A percentile compares a stretch with the other conserved stretches of the same genome.
phyloP scores from a whole-genome alignment of 2,797 vertebrate species.

The Liasis olivaceus region DNA sequence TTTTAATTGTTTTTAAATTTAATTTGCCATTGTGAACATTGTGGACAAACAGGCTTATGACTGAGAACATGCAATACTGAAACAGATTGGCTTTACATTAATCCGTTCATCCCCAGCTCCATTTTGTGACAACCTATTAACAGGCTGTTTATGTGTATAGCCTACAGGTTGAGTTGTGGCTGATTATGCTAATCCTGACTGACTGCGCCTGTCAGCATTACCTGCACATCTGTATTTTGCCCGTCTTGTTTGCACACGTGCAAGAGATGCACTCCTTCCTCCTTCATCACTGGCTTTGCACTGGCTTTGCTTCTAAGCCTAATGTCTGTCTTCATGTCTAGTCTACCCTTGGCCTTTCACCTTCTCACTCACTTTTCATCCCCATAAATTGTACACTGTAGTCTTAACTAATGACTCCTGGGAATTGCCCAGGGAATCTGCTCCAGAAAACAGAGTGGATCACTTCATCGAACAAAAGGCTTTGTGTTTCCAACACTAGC shows the following conservation, averaged over 20 bases:
- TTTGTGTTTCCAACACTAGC: not conserved
- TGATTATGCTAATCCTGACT: not conserved
- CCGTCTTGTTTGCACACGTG: not conserved
- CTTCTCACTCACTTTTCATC: not conserved
- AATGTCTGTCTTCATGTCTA: not conserved
- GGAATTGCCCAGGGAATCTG: not conserved
- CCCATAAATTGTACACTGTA: constrained; percentile 12
- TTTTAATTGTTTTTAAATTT: not conserved
- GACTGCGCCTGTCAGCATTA: not conserved
- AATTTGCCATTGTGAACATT: not conserved
- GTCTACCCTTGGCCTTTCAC: not conserved
- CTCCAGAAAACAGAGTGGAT: not conserved
- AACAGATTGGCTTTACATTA: not conserved
- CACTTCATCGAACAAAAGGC: constrained; percentile 43
- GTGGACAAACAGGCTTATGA: not conserved
- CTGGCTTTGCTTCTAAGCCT: not conserved
- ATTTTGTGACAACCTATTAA: constrained; percentile 12
- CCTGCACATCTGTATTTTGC: not conserved
- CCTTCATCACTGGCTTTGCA: not conserved
- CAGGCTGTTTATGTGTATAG: not conserved
- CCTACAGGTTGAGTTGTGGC: not conserved
- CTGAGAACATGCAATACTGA: not conserved
- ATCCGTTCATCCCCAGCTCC: not conserved
- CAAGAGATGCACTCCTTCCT: not conserved
- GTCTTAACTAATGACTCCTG: constrained; percentile 28